A percentile compares a stretch with the other conserved stretches of the same genome.
Conservation (phyloP, 2,113 vertebrate species). For the Prolemur simus region DNA sequence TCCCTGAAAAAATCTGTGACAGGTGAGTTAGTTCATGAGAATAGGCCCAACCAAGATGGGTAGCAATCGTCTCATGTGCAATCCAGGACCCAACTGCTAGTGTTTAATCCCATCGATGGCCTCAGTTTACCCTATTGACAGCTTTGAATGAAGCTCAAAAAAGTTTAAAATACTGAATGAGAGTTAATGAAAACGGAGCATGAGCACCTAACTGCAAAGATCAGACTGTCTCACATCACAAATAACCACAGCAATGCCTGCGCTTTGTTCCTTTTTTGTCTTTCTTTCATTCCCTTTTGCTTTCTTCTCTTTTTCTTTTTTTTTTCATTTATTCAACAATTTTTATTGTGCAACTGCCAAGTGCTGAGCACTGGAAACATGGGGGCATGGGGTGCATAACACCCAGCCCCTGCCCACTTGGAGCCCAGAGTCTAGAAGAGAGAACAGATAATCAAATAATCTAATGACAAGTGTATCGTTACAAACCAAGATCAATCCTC, state of each 20-base stretch:
- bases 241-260: background rate
- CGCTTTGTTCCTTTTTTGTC: background rate
- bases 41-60: background rate
- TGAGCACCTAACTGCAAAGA: background rate
- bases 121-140: background rate
- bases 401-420: background rate
- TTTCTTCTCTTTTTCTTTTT: background rate
- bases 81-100: no score
- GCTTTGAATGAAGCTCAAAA: background rate
- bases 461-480: background rate
- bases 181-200: background rate
- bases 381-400: no score
- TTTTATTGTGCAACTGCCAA: conserved; percentile 60
- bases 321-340: conserved; percentile 21
- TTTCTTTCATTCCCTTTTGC: background rate
- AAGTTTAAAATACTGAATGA: background rate
- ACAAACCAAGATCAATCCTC: background rate
- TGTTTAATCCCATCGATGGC: background rate
- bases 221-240: background rate
- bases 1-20: background rate
- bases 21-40: background rate
- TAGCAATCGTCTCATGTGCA: background rate
- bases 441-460: background rate
- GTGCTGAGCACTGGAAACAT: background rate
- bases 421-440: background rate